These are phyloP conservation scores for Propithecus coquereli DNA, from an alignment of 2,113 vertebrate species.

Conservation along the genomic window DNA sequence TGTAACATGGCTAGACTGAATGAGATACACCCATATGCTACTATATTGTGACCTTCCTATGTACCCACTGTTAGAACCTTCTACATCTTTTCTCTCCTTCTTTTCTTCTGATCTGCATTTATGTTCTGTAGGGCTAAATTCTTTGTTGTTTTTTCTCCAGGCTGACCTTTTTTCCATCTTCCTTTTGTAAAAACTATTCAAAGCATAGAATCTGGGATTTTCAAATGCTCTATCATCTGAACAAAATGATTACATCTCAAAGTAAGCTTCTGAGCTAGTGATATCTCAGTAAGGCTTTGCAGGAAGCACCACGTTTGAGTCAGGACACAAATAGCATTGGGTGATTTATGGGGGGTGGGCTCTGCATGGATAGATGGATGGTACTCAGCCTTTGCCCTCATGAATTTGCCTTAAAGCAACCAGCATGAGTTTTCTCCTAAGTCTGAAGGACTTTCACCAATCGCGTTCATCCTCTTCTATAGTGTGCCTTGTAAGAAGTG, in stretches of 20 bases:
- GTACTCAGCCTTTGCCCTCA: background rate
- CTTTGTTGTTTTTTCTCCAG: background rate
- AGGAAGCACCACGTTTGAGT: background rate
- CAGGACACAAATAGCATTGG: background rate
- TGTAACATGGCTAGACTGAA: background rate
- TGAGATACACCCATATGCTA: background rate
- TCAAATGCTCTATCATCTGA: background rate
- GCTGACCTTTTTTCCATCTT: background rate
- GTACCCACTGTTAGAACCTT: background rate
- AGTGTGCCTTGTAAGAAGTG: background rate
- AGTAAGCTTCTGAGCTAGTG: background rate
- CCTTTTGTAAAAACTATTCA: background rate
- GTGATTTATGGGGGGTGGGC: rapidly evolving
- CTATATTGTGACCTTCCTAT: background rate
- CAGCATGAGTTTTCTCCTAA: background rate
- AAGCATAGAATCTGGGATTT: background rate
- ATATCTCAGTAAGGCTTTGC: background rate
- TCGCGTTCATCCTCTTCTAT: background rate
- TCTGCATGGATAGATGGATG: too few relatives aligned
- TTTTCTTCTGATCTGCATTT: background rate
- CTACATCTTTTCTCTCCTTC: background rate
- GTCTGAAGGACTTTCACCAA: background rate
- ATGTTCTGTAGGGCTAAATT: background rate
- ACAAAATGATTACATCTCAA: background rate
- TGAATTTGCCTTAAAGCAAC: background rate